Evolutionary conservation across 2,888 invertebrate species (phyloP).

Genomic region (Conistra vaccinii): DNA sequence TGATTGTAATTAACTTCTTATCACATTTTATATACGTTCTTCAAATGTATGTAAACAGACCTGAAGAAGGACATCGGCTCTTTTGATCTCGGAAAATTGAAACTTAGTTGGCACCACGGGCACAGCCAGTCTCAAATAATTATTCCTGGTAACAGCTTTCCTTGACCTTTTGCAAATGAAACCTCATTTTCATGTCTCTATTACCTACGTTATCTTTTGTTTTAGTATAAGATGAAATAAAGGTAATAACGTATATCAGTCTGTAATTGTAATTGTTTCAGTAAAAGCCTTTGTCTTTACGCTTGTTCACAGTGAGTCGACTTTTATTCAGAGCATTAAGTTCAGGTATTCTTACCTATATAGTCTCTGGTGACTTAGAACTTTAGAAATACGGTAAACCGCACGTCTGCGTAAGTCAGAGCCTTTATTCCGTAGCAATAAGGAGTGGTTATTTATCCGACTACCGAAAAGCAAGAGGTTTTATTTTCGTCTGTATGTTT

Average conservation of each 20-base stretch:
- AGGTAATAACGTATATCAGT: conserved; percentile 10
- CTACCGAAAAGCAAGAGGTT: too few relatives aligned
- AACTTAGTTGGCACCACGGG: conserved; percentile 12
- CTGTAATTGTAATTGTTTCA: neutral
- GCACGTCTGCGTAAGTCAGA: neutral
- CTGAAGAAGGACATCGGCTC: neutral
- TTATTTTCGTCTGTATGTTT: too few relatives aligned
- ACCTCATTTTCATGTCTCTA: conserved; percentile 39
- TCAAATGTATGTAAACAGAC: neutral
- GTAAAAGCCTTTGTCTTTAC: neutral
- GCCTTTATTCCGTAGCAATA: neutral
- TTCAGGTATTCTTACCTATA: neutral
- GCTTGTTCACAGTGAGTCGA: neutral
- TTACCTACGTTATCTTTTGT: conserved; percentile 34
- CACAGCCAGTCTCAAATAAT: conserved; percentile 17
- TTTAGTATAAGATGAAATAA: conserved; percentile 31
- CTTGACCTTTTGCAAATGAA: conserved; percentile 49
- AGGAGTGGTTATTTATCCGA: neutral
- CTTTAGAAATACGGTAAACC: neutral
- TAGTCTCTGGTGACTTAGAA: neutral
- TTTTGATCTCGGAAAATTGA: conserved; percentile 1
- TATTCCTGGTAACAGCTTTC: conserved; percentile 30
- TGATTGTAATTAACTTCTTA: neutral
- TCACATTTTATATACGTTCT: neutral
- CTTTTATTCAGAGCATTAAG: neutral